A percentile compares a stretch with the other conserved stretches of the same genome.
Evolutionary conservation across 2,797 vertebrate genomes (phyloP).

Genomic region (Takifugu ocellatus): DNA sequence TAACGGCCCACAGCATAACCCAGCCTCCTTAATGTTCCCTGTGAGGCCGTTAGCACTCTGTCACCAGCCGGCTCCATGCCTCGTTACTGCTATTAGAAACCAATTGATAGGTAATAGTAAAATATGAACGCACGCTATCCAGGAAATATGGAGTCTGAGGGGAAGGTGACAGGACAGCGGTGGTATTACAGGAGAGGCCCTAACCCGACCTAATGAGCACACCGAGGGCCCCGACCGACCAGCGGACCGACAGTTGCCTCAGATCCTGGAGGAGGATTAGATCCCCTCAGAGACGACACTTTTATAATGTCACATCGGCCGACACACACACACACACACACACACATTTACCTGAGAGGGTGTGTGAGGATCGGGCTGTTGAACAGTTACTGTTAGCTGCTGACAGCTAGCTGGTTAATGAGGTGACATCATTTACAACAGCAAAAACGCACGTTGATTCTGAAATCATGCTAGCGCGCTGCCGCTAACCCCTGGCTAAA

Average conservation of each 20-base stretch:
- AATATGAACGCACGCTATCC: constrained; percentile 79
- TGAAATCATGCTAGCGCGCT: too few relatives aligned
- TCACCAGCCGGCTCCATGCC: constrained; percentile 81
- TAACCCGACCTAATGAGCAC: neutral
- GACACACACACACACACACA: too few relatives aligned
- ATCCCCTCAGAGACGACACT: neutral
- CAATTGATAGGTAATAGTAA: constrained; percentile 88
- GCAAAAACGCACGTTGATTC: too few relatives aligned
- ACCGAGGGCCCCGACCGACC: too few relatives aligned
- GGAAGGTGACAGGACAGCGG: constrained; percentile 63
- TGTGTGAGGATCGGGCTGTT: too few relatives aligned
- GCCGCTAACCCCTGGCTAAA: too few relatives aligned
- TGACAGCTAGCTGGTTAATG: too few relatives aligned
- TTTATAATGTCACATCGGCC: neutral
- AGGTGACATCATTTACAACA: too few relatives aligned
- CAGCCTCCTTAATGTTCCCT: constrained; percentile 84
- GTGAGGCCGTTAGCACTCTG: constrained; percentile 81
- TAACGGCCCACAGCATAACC: constrained; percentile 87
- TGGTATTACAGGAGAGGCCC: constrained; percentile 8
- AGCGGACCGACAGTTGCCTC: neutral
- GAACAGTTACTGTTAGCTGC: too few relatives aligned
- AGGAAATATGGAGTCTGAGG: constrained; percentile 75
- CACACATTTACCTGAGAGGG: too few relatives aligned
- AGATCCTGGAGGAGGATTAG: neutral
- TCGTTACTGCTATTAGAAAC: constrained; percentile 85